phyloP scores from a whole-genome alignment of 1,140 invertebrate genomes.

The Oreohelix idahoensis region DNA sequence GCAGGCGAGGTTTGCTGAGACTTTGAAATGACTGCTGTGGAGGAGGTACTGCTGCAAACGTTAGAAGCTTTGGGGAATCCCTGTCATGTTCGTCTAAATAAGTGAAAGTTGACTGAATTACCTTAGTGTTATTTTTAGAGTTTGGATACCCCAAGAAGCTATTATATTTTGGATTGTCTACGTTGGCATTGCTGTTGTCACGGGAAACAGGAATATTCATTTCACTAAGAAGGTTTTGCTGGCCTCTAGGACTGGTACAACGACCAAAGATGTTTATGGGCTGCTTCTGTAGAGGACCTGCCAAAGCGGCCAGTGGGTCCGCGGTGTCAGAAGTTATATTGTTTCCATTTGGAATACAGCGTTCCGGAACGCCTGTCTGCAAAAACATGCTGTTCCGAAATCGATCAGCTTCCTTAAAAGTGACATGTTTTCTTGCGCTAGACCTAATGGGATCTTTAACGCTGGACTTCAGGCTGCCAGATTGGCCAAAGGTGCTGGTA shows the following conservation, averaged over 20 bases:
- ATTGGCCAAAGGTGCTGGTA: constrained; percentile 20
- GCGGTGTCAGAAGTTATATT: not conserved
- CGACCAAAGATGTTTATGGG: not conserved
- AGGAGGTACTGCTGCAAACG: not conserved
- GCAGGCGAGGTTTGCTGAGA: not conserved
- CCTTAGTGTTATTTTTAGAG: constrained; percentile 12
- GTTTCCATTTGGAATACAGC: not conserved
- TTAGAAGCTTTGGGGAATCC: constrained; percentile 28
- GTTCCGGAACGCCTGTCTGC: not conserved
- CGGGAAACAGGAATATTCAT: constrained; percentile 27
- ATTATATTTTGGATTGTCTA: constrained; percentile 2
- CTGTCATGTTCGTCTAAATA: not conserved
- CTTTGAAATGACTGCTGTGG: not conserved
- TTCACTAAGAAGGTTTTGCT: not conserved
- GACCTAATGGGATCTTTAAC: constrained; percentile 42
- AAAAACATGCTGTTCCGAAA: not conserved
- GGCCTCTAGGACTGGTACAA: not conserved
- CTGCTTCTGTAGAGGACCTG: not conserved
- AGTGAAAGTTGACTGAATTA: not conserved
- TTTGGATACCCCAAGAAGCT: not conserved
- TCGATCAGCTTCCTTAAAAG: constrained; percentile 44
- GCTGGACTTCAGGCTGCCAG: constrained; percentile 43
- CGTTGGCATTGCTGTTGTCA: constrained; percentile 11
- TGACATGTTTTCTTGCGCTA: constrained; percentile 46
- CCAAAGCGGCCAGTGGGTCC: not conserved